Evolutionary conservation across 2,888 invertebrate species (phyloP), one percentile per base, ranked within the genome.

Genomic region (Trissonchulus latispiculum): DNA sequence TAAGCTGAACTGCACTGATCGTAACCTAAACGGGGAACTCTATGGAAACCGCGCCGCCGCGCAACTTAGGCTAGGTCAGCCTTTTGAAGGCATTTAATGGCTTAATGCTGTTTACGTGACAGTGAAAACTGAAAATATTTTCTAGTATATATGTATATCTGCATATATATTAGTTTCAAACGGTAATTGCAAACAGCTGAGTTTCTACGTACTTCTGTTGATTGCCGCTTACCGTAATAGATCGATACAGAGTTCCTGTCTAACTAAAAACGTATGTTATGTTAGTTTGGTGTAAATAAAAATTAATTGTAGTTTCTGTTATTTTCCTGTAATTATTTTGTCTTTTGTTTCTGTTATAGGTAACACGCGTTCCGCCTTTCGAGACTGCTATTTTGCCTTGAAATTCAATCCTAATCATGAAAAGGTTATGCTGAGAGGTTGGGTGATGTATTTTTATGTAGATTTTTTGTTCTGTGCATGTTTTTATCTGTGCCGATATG

Each of bases 41-140:
- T 91, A 92, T 80, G 93, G 93, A 79, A 99, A 99, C 82, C 87
- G 97, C 76, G 91, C 95, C 0, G 93, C 95, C 0, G 88, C 93
- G 0, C 90, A 96, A 80, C 94, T 87, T 82, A 89, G 90, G 81
- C 83, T 96, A 36, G 89, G 92, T 84, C 93, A 92, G 83, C n/a
- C n/a, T n/a, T n/a, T n/a, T n/a, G n/a, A n/a, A n/a, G n/a, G n/a
- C n/a, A n/a, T n/a, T n/a, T n/a, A n/a, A 23, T 48, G 48, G 48
- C 48, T 15, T 48, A 48, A 15, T 15, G 48, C 8, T 48, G 48
- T 48, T 15, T n/a, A n/a, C n/a, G n/a, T n/a, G n/a, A n/a, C n/a
- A n/a, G n/a, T n/a, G n/a, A n/a, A n/a, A n/a, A n/a, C n/a, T n/a
- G n/a, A n/a, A n/a, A n/a, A n/a, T n/a, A 23, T 48, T 15, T 48